Evolutionary conservation across 35 echinoderm and acorn worm species (phyloP), one percentile per base, ranked within the genome.

Genomic region (Ophiothrix spiculata): DNA sequence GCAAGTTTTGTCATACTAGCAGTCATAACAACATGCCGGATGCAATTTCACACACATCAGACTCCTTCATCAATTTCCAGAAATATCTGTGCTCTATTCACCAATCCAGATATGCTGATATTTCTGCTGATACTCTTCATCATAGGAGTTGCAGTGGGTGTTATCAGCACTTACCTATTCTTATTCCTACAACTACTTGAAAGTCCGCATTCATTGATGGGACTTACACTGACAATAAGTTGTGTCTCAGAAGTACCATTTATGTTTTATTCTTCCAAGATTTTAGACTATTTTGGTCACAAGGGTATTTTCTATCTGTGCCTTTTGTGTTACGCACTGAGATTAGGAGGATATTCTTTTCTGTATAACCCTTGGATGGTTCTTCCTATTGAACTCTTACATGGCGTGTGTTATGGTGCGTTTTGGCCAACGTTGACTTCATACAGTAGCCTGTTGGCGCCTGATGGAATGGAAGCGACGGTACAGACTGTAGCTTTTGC

Each of bases 181-280:
- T 79, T 99, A 19, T 99, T 86, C 64, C 36, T 99, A 25, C 80
- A 91, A 49, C 89, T 91, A 77, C 32, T 98, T 34, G 17, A 89
- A 32, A 84, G 87, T 10, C 82, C 89, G 3, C 92, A 92, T 37
- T 33, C 75, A 15, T 81, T 98, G 28, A 99, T 99, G 96, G 96
- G 96, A 25, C 38, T 98, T 33, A 94, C 91, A 15, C 82, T 99
- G 31, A 93, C 90, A 1, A 64, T 93, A 21, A 91, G 86, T 8
- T 94, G 96, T 56, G 12, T 99, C 28, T 80, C 96, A n/a, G 96
- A 99, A 84, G 80, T 93, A 29, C 92, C 92, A 14, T 99, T 99
- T 49, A 77, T 99, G 29, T 99, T 87, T 38, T 76, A 92, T 64
- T 91, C 96, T 28, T 87, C 86, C 35, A 90, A 38, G 14, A 56